phyloP scores from a whole-genome alignment of 2,797 vertebrate genomes.

The Hippopotamyrus pictus region DNA sequence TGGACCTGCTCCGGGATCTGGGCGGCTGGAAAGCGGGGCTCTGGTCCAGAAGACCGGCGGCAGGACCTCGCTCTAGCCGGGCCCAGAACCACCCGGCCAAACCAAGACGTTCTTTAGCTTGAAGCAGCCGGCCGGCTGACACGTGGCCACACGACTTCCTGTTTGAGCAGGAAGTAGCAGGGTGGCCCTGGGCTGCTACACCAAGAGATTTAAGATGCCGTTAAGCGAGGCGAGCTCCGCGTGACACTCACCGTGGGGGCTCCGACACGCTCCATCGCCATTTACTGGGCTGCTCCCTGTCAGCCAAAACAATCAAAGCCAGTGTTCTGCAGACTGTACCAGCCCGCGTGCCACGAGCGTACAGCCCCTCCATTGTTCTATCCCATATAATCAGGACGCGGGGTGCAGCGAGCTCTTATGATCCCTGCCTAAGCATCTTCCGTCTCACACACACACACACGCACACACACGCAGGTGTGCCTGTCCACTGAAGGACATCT shows the following conservation, averaged over 20 bases:
- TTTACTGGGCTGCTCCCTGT: conserved; percentile 30
- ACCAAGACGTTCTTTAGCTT: too few relatives aligned
- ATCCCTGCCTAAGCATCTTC: conserved; percentile 7
- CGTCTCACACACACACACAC: background rate
- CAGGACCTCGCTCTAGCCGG: background rate
- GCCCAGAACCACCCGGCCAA: background rate
- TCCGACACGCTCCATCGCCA: conserved; percentile 4
- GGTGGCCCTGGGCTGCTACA: conserved; percentile 7
- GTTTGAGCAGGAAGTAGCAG: conserved; percentile 5
- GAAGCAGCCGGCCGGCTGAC: background rate
- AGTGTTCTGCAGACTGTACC: background rate
- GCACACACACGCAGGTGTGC: background rate
- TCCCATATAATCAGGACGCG: conserved; percentile 23
- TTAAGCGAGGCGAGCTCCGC: background rate
- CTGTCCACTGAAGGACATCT: background rate
- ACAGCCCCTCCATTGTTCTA: conserved; percentile 20
- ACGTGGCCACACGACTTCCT: background rate
- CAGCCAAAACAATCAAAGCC: conserved; percentile 34
- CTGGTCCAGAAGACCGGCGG: background rate
- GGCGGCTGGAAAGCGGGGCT: background rate
- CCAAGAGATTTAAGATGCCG: conserved; percentile 27
- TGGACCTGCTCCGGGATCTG: background rate
- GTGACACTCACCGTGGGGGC: conserved; percentile 4
- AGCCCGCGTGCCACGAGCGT: conserved; percentile 19
- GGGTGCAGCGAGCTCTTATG: conserved; percentile 17